Base-by-base conservation (phyloP, 2,113 vertebrate genomes). In the Gnathonemus longibarbis region DNA sequence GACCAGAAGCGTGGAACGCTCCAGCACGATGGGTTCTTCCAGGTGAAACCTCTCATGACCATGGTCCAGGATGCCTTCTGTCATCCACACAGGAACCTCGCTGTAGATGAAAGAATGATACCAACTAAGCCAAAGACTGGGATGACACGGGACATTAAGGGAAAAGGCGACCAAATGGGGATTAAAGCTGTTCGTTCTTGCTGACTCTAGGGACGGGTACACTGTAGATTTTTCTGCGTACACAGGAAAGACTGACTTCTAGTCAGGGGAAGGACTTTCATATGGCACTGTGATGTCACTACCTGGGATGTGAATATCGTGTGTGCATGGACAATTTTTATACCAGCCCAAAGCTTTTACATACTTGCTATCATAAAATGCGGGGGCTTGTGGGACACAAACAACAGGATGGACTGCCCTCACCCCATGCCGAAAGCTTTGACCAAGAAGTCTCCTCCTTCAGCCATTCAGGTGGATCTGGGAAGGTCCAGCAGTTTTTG, bases 261-360 rank as follows among this genome's bases (percentile, higher is more conserved):
- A 31, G 8, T 27, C 10, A 11, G 62, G 77, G 3, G 35, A 83
- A 39, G 35, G 77, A 83, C 77, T 45, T 15, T 83, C 39, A 83
- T 83, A 83, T 42, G 77, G 2, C 15, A 6, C 62, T 83, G 74
- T 35, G 1, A 45, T 83, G 35, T 83, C 39, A 58, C 31, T 24
- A 48, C 52, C 88, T 89, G 19, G 90, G 90, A 3, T 77, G 74
- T 19, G 89, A 84, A 13, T 90, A 91, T 42, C 52, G 90, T 92
- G 10, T 91, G 27, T 91, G 27, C 53, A 89, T 89, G 88, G 91
- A 90, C 31, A 85, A 90, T 80, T 90, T 92, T 31, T 91, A 90
- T 48, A 92, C 89, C 0, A 91, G 87, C 24, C 84, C 89, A 70
- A 91, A 77, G 45, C 91, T 92, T 31, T 85, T 90, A 62, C 9